Base-by-base conservation (phyloP, 2,888 invertebrate species). In the Hermaeophaga mercurialis region DNA sequence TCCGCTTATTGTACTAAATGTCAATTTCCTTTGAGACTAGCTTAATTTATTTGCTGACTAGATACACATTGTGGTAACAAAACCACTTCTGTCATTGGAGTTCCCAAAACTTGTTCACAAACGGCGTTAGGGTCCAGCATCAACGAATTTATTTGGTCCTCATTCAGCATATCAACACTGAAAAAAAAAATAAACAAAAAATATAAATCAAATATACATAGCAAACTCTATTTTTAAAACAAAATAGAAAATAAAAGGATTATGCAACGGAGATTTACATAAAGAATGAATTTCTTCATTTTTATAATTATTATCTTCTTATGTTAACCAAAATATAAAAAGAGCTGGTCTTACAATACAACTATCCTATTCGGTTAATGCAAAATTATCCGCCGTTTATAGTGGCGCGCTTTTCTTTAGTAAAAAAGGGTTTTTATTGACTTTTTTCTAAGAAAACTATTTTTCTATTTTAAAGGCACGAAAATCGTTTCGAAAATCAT, bases 81-180 rank as follows among this genome's bases (percentile, higher is more conserved):
- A 59, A 81, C 80, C 24, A 82, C 77, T 72, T 82, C 82, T 18
- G 79, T 75, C 49, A 82, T 76, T n/a, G 82, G 82, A 7, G 82
- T 81, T 22, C 82, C 82, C 55, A 88, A 81, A 17, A 88, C 80
- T 59, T 87, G 81, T 70, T 86, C 86, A 71, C 88, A 88, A 0
- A 87, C 86, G 41, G 84, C 84, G 54, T 88, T 87, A 9, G 85
- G 85, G 77, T 89, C 88, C 73, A 88, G 76, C 88, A 89, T 89
- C 18, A 89, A 75, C 0, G 86, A 88, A 24, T 84, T 84, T 66
- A 89, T 88, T 71, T 89, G 89, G 43, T 89, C 89, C 70, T 89
- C 89, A 1, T 85, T 85, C 48, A 89, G 76, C 88, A 89, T 89
- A 74, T 89, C 89, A 73, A 88, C 83, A 67, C 89, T 89, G 75